phyloP scores from a whole-genome alignment of 92 coral and sea anemone genomes.

The Porites cylindrica region DNA sequence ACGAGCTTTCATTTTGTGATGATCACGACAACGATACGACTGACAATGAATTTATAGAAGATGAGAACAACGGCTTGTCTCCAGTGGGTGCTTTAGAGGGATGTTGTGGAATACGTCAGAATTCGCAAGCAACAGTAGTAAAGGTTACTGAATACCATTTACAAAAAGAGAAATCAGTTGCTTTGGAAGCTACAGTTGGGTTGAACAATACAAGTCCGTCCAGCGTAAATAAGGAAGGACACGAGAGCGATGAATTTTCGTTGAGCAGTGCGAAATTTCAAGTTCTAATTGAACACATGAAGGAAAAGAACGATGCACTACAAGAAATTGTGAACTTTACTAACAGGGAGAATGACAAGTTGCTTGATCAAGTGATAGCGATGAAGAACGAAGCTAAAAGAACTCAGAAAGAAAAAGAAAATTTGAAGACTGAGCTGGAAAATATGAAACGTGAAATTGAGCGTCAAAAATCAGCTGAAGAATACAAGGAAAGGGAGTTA shows the following conservation, averaged over 20 bases:
- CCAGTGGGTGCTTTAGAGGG: neutral
- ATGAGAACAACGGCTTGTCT: neutral
- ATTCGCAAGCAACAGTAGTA: neutral
- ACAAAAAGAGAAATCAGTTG: neutral
- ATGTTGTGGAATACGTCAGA: neutral
- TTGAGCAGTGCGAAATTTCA: neutral
- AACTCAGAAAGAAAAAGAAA: neutral
- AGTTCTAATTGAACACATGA: neutral
- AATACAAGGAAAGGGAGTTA: slow-evolving; percentile 38
- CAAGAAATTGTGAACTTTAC: neutral
- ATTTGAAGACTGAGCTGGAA: slow-evolving; percentile 7
- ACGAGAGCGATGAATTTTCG: too few relatives aligned
- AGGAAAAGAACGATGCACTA: neutral
- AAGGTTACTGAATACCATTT: slow-evolving; percentile 14
- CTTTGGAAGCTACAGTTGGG: neutral
- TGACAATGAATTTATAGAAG: too few relatives aligned
- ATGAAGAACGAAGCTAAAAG: neutral
- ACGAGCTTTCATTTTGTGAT: too few relatives aligned
- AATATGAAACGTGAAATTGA: neutral
- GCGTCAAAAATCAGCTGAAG: neutral
- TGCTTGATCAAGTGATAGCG: neutral
- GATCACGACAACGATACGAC: too few relatives aligned
- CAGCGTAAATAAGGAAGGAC: neutral
- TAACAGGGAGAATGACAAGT: neutral
- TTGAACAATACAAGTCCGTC: neutral